Base-by-base conservation (phyloP, 2,888 invertebrate species). In the Pasiphila rectangulata region DNA sequence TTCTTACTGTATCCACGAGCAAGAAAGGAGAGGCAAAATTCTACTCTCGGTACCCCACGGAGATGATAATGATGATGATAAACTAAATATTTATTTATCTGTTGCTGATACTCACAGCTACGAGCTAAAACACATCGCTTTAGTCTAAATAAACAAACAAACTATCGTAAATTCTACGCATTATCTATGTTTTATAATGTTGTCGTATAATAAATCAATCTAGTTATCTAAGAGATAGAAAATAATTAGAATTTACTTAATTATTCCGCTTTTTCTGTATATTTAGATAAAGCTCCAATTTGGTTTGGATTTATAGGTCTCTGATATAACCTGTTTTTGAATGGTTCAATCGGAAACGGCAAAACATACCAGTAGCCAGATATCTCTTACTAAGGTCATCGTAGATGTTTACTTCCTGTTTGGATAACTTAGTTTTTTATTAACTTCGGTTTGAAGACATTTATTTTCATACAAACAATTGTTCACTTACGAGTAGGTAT, bases 161-260 rank as follows among this genome's bases (percentile, higher is more conserved):
- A 51, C 38, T 39, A 73, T 79, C 79, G 69, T 87, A 84, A 85
- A 85, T 83, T 75, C 60, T 51, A 54, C 59, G 53, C 54, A 57
- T 57, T 85, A 83, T 79, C 77, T 72, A 58, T 62, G 61, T 61
- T 65, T 61, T 63, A 68, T 32, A 68, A 69, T 54, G 61, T 61
- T 61, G 61, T 67, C 64, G 63, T 58, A 64, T 60, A 54, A 86
- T 87, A 85, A 86, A 86, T 86, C 82, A 83, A 68, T 67, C 34
- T 61, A 54, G 62, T 79, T 86, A 86, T 85, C 86, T 75, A 7
- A 49, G 54, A 61, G 75, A 77, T 79, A 79, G 69, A 79, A 80
- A 83, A 83, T 85, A 84, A 85, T 86, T 84, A 84, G 79, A 80
- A 76, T 69, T 75, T 69, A 59, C 64, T 81, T 83, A 83, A 83